Evolutionary conservation across 2,888 invertebrate species (phyloP).

Genomic region (Kryphioiulus occultus): DNA sequence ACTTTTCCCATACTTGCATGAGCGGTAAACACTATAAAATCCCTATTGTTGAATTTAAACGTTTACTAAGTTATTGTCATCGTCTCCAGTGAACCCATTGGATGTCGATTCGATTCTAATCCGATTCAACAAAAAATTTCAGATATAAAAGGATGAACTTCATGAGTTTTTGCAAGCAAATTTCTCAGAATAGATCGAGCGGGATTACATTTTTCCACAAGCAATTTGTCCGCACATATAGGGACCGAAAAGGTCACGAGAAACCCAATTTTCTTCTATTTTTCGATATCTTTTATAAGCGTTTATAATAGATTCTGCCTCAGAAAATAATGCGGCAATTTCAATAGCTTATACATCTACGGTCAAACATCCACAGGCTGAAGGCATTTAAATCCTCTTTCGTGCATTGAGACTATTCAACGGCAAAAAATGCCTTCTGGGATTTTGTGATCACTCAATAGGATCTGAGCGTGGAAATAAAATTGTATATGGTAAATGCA

Average conservation of each 20-base stretch:
- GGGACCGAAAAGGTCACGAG: neutral
- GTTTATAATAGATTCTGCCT: neutral
- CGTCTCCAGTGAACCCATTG: neutral
- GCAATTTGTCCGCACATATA: neutral
- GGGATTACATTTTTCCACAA: neutral
- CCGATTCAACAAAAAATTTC: neutral
- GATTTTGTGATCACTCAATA: neutral
- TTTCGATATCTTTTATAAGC: neutral
- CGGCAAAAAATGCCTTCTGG: neutral
- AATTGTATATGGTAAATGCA: neutral
- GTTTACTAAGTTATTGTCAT: neutral
- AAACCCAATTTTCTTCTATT: neutral
- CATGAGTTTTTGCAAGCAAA: neutral
- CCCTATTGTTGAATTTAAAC: too few relatives aligned
- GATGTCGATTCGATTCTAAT: too few relatives aligned
- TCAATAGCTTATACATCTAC: neutral
- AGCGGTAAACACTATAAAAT: too few relatives aligned
- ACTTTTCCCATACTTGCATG: too few relatives aligned
- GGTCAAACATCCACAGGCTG: neutral
- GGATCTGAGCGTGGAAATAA: neutral
- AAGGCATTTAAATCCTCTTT: neutral
- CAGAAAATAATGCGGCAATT: neutral
- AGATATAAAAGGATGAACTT: neutral
- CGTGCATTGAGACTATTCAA: neutral
- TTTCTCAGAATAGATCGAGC: neutral